phyloP scores from a whole-genome alignment of 2,888 invertebrate species.

The Dendrolimus pini region DNA sequence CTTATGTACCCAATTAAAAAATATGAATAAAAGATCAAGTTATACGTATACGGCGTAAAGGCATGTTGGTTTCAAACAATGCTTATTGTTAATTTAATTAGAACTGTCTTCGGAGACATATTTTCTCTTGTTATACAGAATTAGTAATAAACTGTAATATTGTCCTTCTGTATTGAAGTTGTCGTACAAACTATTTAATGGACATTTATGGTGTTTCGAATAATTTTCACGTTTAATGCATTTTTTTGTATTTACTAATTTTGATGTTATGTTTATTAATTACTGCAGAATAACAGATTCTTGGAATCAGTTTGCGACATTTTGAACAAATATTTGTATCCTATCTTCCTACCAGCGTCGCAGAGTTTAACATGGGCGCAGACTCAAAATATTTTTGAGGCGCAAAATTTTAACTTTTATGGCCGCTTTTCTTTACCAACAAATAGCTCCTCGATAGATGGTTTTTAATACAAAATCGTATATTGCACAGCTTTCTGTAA shows the following conservation, averaged over 20 bases:
- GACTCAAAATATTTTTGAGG: too few species aligned
- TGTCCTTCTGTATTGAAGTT: background rate
- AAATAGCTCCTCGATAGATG: too few species aligned
- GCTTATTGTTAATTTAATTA: background rate
- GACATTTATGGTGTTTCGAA: slow-evolving; percentile 1
- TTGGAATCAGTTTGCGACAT: background rate
- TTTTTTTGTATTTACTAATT: slow-evolving; percentile 6
- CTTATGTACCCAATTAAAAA: background rate
- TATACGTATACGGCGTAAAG: background rate
- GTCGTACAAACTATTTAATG: background rate
- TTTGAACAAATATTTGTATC: background rate
- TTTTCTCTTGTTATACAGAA: background rate
- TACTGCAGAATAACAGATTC: background rate
- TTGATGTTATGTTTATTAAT: slow-evolving; percentile 7
- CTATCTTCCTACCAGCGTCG: too few species aligned
- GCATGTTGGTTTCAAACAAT: background rate
- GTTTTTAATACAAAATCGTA: too few species aligned
- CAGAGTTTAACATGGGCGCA: too few species aligned
- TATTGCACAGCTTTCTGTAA: too few species aligned
- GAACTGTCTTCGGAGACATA: background rate
- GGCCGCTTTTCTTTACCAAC: too few species aligned
- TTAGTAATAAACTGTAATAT: background rate
- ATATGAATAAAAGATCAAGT: background rate
- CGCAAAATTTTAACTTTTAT: too few species aligned
- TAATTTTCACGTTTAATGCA: slow-evolving; percentile 9